These are phyloP conservation scores for Dysmachus trigonus DNA, from an alignment of 2,888 invertebrate species.

Conservation along the genomic window DNA sequence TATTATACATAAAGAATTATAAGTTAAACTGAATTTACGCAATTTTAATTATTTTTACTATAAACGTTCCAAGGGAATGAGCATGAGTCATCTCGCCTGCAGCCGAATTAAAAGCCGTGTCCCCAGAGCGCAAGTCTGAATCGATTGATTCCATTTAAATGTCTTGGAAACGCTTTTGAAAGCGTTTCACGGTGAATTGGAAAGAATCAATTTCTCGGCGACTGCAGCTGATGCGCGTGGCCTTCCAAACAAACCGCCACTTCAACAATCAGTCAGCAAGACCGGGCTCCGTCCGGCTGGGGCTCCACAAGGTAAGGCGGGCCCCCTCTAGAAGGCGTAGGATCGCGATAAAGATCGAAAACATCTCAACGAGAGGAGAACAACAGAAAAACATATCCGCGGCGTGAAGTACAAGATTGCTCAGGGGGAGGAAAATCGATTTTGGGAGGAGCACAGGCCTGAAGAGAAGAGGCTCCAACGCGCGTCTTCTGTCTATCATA, in stretches of 20 bases:
- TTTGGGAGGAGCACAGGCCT: slow-evolving; percentile 8
- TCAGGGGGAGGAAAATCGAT: slow-evolving; percentile 14
- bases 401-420: slow-evolving; percentile 12
- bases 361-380: background rate
- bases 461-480: no score
- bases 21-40: no score
- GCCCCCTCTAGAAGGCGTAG: background rate
- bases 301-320: background rate
- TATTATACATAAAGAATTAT: no score
- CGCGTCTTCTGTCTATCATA: slow-evolving; percentile 29
- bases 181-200: slow-evolving; percentile 10
- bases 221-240: slow-evolving; percentile 10
- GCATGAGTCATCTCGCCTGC: background rate
- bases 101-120: background rate
- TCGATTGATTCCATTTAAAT: slow-evolving; percentile 6
- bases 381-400: background rate
- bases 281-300: background rate
- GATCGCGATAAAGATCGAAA: background rate
- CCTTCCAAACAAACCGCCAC: slow-evolving; percentile 3
- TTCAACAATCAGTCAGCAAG: background rate
- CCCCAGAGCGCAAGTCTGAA: background rate
- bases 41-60: no score
- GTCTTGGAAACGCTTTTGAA: background rate
- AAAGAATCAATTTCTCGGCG: slow-evolving; percentile 14
- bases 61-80: background rate